phyloP scores from a whole-genome alignment of 1,140 invertebrate species.

The Bombus balteatus region DNA sequence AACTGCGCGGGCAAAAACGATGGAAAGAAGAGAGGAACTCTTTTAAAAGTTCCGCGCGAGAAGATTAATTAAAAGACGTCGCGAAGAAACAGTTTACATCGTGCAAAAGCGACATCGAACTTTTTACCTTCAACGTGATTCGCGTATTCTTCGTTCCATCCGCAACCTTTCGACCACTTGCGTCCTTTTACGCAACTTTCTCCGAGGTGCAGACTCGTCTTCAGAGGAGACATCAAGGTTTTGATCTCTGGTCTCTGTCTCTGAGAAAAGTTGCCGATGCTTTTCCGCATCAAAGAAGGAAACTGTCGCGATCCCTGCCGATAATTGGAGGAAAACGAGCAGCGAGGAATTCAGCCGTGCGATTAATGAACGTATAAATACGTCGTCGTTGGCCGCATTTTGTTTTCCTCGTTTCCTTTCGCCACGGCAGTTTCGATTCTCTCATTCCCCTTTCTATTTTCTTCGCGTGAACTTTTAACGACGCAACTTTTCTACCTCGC shows the following conservation, averaged over 20 bases:
- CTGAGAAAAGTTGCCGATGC: background rate
- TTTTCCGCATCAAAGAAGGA: background rate
- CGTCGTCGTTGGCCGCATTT: background rate
- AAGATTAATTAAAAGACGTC: slow-evolving; percentile 37
- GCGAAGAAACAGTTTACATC: slow-evolving; percentile 11
- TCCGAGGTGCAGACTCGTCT: background rate
- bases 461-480: slow-evolving; percentile 32
- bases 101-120: slow-evolving; percentile 5
- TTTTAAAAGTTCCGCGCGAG: slow-evolving; percentile 7
- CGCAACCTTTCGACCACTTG: background rate
- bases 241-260: too few species aligned
- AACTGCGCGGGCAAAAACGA: too few species aligned
- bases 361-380: slow-evolving; percentile 30
- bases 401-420: background rate
- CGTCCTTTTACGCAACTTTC: too few species aligned
- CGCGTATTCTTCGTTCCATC: background rate
- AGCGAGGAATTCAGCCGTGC: background rate
- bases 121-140: slow-evolving; percentile 7
- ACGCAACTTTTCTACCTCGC: slow-evolving; percentile 8
- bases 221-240: background rate
- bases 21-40: too few species aligned
- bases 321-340: slow-evolving; percentile 14
- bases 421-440: background rate
- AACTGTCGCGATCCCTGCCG: background rate
- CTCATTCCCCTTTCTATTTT: too few species aligned